These are phyloP conservation scores for Strigamia transsilvanica DNA, from an alignment of 2,888 invertebrate genomes.

Conservation along the genomic window DNA sequence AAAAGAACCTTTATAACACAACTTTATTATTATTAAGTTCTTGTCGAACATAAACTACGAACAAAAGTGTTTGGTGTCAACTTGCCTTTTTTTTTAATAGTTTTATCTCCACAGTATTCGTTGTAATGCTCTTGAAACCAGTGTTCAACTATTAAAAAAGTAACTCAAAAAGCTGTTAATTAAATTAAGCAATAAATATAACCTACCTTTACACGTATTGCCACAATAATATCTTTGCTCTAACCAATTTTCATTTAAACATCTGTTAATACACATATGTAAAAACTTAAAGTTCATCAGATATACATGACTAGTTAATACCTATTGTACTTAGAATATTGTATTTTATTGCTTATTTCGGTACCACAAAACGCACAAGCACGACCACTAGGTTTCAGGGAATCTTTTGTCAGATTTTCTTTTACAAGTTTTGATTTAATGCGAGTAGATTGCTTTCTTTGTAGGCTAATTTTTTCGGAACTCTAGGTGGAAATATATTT, in stretches of 20 bases:
- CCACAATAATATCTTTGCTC: constrained; percentile 3
- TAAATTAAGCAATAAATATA: too few species aligned
- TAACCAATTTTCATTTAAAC: background rate
- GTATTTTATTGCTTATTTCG: background rate
- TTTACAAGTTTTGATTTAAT: background rate
- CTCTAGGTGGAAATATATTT: background rate
- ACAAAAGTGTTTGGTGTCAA: background rate
- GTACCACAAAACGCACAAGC: background rate
- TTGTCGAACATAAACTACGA: background rate
- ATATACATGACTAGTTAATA: background rate
- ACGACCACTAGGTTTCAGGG: background rate
- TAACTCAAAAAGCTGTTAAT: background rate
- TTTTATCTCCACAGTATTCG: background rate
- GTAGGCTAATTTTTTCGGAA: background rate
- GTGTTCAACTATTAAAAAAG: background rate
- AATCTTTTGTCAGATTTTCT: background rate
- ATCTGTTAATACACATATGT: background rate
- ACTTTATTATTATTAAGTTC: background rate
- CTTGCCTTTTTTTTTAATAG: background rate
- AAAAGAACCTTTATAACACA: background rate
- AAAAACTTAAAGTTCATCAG: background rate
- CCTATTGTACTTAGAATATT: background rate
- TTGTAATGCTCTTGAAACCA: constrained; percentile 20
- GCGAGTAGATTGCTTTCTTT: background rate
- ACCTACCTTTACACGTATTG: background rate